Conservation (phyloP, 2,888 invertebrate genomes). For the Eristalis intricaria region DNA sequence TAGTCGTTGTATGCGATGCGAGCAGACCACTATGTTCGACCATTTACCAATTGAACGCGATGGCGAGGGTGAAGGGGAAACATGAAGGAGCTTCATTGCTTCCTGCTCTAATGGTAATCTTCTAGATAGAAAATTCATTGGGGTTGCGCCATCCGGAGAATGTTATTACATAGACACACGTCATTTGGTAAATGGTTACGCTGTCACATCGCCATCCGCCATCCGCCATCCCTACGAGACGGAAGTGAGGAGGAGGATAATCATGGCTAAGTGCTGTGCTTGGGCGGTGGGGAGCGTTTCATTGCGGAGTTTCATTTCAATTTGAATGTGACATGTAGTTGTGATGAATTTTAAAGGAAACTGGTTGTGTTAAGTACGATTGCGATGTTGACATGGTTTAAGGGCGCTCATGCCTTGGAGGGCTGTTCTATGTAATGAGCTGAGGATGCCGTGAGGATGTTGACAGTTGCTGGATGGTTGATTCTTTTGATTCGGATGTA, state of each 20-base stretch:
- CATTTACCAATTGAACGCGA: conserved; percentile 34
- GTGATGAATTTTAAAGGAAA: conserved; percentile 39
- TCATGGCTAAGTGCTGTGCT: conserved; percentile 40
- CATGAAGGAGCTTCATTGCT: conserved; percentile 1
- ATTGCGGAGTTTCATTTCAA: conserved; percentile 38
- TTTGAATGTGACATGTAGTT: conserved; percentile 33
- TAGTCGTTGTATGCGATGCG: background rate
- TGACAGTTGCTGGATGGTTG: background rate
- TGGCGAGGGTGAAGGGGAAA: background rate
- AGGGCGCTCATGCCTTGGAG: background rate
- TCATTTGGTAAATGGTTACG: conserved; percentile 52
- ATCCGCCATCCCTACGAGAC: background rate
- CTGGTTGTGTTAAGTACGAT: conserved; percentile 2
- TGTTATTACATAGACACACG: conserved; percentile 49
- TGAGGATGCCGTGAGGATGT: background rate
- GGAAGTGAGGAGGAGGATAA: conserved; percentile 25
- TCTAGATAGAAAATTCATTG: conserved; percentile 23
- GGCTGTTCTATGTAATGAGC: background rate
- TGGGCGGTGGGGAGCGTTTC: background rate
- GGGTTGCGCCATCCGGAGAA: conserved; percentile 33
- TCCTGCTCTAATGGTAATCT: conserved; percentile 26
- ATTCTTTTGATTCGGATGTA: background rate
- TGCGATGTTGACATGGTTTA: background rate
- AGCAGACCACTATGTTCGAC: conserved; percentile 32
- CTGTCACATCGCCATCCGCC: background rate